These are phyloP conservation scores for Muschampia plurimacula DNA, from an alignment of 2,888 invertebrate genomes.

Conservation along the genomic window DNA sequence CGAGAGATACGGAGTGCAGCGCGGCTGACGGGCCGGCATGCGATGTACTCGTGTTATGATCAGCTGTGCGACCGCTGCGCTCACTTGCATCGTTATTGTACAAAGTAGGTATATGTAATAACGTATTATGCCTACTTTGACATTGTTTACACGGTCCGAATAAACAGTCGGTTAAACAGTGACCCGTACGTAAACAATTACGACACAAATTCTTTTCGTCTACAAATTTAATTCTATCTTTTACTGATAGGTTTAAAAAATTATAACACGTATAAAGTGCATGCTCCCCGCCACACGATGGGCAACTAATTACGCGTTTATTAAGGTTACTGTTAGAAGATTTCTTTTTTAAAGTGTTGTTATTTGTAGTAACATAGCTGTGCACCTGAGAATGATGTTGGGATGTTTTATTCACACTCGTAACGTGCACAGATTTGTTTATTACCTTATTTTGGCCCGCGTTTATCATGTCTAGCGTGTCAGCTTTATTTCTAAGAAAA, in stretches of 20 bases:
- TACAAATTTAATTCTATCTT: conserved; percentile 11
- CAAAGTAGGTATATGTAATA: not conserved
- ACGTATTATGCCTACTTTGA: conserved; percentile 6
- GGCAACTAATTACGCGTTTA: not conserved
- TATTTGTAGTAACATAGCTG: conserved; percentile 7
- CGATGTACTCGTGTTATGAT: not conserved
- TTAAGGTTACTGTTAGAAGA: not conserved
- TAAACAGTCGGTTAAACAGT: conserved; percentile 1
- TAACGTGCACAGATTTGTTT: not conserved
- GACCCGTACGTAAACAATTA: conserved; percentile 13
- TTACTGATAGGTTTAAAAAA: conserved; percentile 2
- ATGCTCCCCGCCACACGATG: not conserved
- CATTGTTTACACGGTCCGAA: conserved; percentile 7
- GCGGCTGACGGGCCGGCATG: conserved; percentile 3
- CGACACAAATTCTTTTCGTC: conserved; percentile 9
- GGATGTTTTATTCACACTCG: not conserved
- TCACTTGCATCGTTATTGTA: not conserved
- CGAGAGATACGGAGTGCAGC: conserved; percentile 5
- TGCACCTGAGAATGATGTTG: conserved; percentile 12
- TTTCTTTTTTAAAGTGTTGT: not conserved
- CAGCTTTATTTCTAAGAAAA: conserved; percentile 11
- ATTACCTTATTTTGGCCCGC: not conserved
- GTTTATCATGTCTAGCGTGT: conserved; percentile 7
- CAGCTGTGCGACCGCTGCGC: conserved; percentile 1
- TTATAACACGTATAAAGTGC: conserved; percentile 9